phyloP scores from a whole-genome alignment of 2,888 invertebrate genomes.

The Leptinotarsa tumamoca region DNA sequence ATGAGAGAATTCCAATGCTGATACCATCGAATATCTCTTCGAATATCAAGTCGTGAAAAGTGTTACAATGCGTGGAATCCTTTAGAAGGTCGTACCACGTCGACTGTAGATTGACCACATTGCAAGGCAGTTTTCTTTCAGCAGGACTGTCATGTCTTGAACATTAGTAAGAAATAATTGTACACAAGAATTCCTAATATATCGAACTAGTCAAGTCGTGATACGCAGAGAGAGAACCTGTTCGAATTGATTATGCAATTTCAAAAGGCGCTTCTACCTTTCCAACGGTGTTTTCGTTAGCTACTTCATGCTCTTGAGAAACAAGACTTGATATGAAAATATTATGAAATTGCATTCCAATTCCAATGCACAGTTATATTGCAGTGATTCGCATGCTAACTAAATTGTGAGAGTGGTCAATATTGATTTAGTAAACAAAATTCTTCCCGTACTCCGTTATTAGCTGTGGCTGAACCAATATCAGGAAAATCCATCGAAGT shows the following conservation, averaged over 20 bases:
- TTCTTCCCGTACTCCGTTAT: background rate
- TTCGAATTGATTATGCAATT: conserved; percentile 41
- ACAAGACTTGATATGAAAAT: conserved; percentile 27
- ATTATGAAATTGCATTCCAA: conserved; percentile 29
- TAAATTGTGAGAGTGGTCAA: conserved; percentile 14
- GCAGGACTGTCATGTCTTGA: conserved; percentile 17
- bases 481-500: background rate
- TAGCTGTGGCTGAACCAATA: background rate
- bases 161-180: conserved; percentile 32
- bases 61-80: conserved; percentile 37
- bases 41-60: conserved; percentile 24
- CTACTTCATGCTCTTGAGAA: conserved; percentile 29
- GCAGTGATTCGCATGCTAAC: conserved; percentile 12
- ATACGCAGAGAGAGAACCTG: conserved; percentile 33
- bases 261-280: conserved; percentile 27
- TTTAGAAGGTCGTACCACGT: conserved; percentile 30
- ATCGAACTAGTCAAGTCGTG: conserved; percentile 24
- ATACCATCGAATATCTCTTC: conserved; percentile 13
- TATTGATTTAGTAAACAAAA: background rate
- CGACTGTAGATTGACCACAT: conserved; percentile 12
- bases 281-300: conserved; percentile 33
- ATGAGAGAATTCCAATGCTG: background rate
- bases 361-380: conserved; percentile 25
- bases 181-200: conserved; percentile 35
- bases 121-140: conserved; percentile 17